Evolutionary conservation across 2,797 vertebrate species (phyloP).

Genomic region (Artibeus jamaicensis): DNA sequence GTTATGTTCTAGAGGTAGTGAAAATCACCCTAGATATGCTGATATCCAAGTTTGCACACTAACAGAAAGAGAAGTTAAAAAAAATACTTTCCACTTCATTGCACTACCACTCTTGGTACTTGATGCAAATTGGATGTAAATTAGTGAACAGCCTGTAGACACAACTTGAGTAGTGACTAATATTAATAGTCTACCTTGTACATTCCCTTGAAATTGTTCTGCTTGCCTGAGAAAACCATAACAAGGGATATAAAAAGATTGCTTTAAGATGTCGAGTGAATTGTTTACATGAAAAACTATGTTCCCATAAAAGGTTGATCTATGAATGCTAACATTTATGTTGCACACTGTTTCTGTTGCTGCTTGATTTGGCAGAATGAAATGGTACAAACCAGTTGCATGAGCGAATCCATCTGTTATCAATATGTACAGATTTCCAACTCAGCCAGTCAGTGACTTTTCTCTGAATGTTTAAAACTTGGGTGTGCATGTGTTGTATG

Average conservation of each 20-base stretch:
- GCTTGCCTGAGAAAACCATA: constrained; percentile 53
- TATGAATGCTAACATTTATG: constrained; percentile 51
- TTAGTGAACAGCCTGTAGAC: constrained; percentile 59
- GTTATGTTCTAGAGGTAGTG: not conserved
- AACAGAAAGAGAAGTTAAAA: not conserved
- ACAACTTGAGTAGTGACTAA: constrained; percentile 47
- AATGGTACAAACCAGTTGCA: constrained; percentile 61
- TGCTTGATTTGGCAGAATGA: constrained; percentile 60
- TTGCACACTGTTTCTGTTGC: constrained; percentile 49
- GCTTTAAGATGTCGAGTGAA: constrained; percentile 53
- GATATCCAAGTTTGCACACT: not conserved
- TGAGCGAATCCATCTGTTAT: constrained; percentile 37
- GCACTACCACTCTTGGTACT: constrained; percentile 5
- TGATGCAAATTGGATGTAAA: constrained; percentile 51
- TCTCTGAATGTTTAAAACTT: constrained; percentile 42
- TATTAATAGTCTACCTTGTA: constrained; percentile 20
- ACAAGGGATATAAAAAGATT: constrained; percentile 32
- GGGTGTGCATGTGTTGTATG: not conserved
- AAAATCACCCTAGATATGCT: not conserved
- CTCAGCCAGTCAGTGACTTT: constrained; percentile 35
- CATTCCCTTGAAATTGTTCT: constrained; percentile 47
- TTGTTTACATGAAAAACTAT: constrained; percentile 41
- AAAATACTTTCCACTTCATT: not conserved
- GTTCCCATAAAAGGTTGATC: constrained; percentile 31
- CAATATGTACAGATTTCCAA: not conserved